Evolutionary conservation across 2,888 invertebrate genomes (phyloP).

Genomic region (Graphium colonna): DNA sequence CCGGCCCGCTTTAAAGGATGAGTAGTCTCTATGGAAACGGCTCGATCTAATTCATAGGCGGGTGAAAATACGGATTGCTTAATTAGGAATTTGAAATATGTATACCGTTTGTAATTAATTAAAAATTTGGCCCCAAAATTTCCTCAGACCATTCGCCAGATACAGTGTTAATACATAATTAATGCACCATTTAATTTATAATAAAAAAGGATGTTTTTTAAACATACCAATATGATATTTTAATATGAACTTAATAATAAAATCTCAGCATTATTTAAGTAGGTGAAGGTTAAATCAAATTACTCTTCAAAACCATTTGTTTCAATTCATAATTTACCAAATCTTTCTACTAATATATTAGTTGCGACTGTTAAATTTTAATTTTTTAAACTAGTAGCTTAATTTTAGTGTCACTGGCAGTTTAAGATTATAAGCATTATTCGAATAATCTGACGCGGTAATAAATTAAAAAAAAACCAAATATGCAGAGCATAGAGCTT

Average conservation of each 20-base stretch:
- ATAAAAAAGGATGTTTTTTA: too few species aligned
- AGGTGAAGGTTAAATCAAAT: too few species aligned
- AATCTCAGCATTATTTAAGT: too few species aligned
- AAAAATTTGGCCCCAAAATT: slow-evolving; percentile 41
- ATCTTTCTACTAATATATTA: neutral
- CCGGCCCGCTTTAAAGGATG: slow-evolving; percentile 79
- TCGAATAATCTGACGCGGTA: too few species aligned
- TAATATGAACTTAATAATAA: too few species aligned
- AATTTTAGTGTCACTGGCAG: too few species aligned
- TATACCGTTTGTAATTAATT: slow-evolving; percentile 74
- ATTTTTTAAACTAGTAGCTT: too few species aligned
- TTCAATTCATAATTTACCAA: neutral
- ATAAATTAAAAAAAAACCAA: too few species aligned
- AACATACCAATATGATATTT: too few species aligned
- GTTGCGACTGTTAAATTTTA: too few species aligned
- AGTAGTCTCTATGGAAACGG: slow-evolving; percentile 81
- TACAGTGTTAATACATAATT: neutral
- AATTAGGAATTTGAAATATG: slow-evolving; percentile 80
- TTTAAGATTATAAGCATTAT: too few species aligned
- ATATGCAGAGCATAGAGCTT: slow-evolving; percentile 3
- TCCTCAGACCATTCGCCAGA: slow-evolving; percentile 7
- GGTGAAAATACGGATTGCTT: slow-evolving; percentile 79
- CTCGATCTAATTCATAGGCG: slow-evolving; percentile 80
- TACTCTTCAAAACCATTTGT: neutral
- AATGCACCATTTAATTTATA: too few species aligned